Evolutionary conservation across 2,797 vertebrate genomes (phyloP).

Genomic region (Varecia variegata): DNA sequence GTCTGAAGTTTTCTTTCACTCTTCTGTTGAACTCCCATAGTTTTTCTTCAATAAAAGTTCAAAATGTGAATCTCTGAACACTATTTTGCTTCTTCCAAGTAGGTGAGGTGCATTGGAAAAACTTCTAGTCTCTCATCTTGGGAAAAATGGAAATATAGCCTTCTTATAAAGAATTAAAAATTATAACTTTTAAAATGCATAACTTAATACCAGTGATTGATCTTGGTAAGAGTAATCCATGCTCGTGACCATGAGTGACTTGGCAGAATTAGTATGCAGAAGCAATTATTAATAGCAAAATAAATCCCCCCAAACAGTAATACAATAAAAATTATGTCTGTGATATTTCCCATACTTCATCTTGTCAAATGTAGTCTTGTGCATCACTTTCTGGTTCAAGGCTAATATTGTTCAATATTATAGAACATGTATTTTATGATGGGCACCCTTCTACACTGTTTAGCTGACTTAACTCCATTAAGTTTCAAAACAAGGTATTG

Average conservation of each 20-base stretch:
- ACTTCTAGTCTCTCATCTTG: too few relatives aligned
- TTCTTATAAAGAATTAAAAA: not conserved
- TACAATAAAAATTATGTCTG: not conserved
- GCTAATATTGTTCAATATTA: not conserved
- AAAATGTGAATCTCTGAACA: too few relatives aligned
- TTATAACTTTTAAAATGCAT: not conserved
- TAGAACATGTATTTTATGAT: not conserved
- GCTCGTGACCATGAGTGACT: not conserved
- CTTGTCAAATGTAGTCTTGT: not conserved
- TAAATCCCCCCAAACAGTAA: not conserved
- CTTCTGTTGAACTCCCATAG: not conserved
- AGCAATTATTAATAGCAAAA: not conserved
- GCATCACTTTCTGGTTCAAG: not conserved
- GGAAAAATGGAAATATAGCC: too few relatives aligned
- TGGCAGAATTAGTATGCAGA: not conserved
- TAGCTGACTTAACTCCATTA: not conserved
- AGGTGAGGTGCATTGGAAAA: too few relatives aligned
- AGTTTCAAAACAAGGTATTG: not conserved
- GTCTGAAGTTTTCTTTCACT: not conserved
- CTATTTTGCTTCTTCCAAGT: too few relatives aligned
- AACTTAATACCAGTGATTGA: not conserved
- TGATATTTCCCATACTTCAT: not conserved
- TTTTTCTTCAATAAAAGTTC: too few relatives aligned
- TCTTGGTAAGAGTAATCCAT: not conserved
- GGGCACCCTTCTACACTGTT: not conserved